Conservation (phyloP, 2,888 invertebrate species). For the Drosophila leonis region DNA sequence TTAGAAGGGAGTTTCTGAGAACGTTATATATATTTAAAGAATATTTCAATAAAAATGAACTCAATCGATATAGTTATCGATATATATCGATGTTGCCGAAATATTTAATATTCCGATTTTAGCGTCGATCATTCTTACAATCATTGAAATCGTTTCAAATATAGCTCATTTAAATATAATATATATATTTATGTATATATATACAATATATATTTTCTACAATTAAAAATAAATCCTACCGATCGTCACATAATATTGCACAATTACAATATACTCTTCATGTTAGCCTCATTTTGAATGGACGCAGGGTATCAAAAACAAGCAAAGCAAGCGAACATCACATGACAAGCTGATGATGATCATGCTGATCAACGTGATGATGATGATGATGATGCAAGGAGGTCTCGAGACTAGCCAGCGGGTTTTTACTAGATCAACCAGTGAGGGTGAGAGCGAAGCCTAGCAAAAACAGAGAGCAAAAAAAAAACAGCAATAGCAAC, state of each 20-base stretch:
- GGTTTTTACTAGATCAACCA: conserved; percentile 28
- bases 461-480: background rate
- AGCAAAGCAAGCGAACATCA: conserved; percentile 59
- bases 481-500: background rate
- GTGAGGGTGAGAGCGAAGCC: conserved; percentile 2
- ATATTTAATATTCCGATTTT: too few relatives aligned
- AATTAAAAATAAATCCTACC: background rate
- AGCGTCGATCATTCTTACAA: too few relatives aligned
- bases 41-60: too few relatives aligned
- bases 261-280: background rate
- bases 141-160: too few relatives aligned
- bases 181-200: too few relatives aligned
- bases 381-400: conserved; percentile 46
- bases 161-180: too few relatives aligned
- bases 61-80: too few relatives aligned
- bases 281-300: background rate
- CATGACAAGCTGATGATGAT: conserved; percentile 60
- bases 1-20: too few relatives aligned
- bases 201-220: too few relatives aligned
- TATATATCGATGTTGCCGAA: too few relatives aligned
- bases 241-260: background rate
- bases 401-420: conserved; percentile 66
- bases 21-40: too few relatives aligned
- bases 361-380: conserved; percentile 10
- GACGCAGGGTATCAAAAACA: conserved; percentile 13